Conservation (phyloP, 2,888 invertebrate genomes). For the Drosophila ezoana region DNA sequence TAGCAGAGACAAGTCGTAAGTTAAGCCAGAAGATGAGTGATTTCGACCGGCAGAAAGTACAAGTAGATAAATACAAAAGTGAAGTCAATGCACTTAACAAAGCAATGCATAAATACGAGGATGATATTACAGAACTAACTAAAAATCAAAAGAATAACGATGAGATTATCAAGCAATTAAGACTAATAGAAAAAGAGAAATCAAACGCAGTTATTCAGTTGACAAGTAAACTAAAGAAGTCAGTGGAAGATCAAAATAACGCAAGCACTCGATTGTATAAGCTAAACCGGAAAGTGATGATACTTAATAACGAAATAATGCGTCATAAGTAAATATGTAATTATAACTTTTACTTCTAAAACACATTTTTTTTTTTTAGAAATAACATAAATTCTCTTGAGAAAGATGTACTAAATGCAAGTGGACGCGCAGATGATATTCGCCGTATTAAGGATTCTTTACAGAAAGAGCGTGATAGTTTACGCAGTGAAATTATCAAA, state of each 20-base stretch:
- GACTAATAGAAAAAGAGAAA: slow-evolving; percentile 77
- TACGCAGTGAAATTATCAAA: slow-evolving; percentile 77
- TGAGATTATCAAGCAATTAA: slow-evolving; percentile 62
- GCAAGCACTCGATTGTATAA: slow-evolving; percentile 73
- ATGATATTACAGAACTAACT: slow-evolving; percentile 62
- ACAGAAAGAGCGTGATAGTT: slow-evolving; percentile 76
- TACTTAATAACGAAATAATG: slow-evolving; percentile 70
- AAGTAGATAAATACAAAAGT: slow-evolving; percentile 65
- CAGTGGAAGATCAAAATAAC: slow-evolving; percentile 70
- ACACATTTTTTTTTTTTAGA: slow-evolving; percentile 23
- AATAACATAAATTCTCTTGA: slow-evolving; percentile 76
- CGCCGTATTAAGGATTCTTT: slow-evolving; percentile 74
- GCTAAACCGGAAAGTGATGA: slow-evolving; percentile 65
- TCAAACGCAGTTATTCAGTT: slow-evolving; percentile 66
- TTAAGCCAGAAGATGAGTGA: slow-evolving; percentile 60
- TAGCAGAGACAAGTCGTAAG: slow-evolving; percentile 59
- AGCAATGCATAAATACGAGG: slow-evolving; percentile 66
- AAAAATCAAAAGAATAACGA: slow-evolving; percentile 68
- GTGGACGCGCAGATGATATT: slow-evolving; percentile 70
- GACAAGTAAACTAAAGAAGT: slow-evolving; percentile 72
- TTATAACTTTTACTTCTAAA: too few species aligned
- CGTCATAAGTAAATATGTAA: slow-evolving; percentile 54
- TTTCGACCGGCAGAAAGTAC: slow-evolving; percentile 68
- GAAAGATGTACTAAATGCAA: slow-evolving; percentile 71
- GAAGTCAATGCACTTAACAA: slow-evolving; percentile 61